Conservation (phyloP, 2,797 vertebrate species). For the Cetoscarus ocellatus region DNA sequence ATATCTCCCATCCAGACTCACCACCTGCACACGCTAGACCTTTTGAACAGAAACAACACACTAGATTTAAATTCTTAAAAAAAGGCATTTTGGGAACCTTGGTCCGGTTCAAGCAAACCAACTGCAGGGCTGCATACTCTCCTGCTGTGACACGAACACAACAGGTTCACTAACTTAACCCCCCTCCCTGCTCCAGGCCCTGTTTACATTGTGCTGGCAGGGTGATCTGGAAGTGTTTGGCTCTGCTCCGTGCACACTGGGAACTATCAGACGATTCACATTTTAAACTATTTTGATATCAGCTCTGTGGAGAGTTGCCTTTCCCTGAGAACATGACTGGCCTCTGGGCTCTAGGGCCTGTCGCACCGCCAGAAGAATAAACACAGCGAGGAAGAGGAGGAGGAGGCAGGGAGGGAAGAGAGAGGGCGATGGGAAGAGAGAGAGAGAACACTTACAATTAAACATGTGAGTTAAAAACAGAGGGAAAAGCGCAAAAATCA, state of each 20-base stretch:
- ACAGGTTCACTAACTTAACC: conserved; percentile 66
- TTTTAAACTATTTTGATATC: conserved; percentile 86
- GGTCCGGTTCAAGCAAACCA: conserved; percentile 21
- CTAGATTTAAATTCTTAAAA: conserved; percentile 9
- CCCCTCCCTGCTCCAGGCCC: conserved; percentile 36
- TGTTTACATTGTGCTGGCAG: conserved; percentile 81
- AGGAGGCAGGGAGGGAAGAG: conserved; percentile 14
- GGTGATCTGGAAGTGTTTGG: conserved; percentile 83
- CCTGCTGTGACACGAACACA: conserved; percentile 55
- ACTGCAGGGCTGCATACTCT: conserved; percentile 14
- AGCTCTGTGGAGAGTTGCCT: conserved; percentile 84
- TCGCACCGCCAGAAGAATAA: conserved; percentile 81
- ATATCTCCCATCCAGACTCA: conserved; percentile 46
- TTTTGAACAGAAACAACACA: conserved; percentile 38
- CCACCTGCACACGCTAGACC: conserved; percentile 39
- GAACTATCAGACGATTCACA: conserved; percentile 82
- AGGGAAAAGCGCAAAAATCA: conserved; percentile 23
- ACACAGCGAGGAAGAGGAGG: conserved; percentile 72
- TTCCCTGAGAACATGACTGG: conserved; percentile 81
- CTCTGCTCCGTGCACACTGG: conserved; percentile 74
- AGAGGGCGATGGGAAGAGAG: conserved; percentile 37
- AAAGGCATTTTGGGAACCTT: conserved; percentile 17
- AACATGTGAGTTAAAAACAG: conserved; percentile 14
- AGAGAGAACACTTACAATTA: conserved; percentile 23
- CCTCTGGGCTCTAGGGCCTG: conserved; percentile 78